Evolutionary conservation across 2,888 invertebrate genomes (phyloP), one percentile per base, ranked within the genome.

Genomic region (Volucella bombylans): DNA sequence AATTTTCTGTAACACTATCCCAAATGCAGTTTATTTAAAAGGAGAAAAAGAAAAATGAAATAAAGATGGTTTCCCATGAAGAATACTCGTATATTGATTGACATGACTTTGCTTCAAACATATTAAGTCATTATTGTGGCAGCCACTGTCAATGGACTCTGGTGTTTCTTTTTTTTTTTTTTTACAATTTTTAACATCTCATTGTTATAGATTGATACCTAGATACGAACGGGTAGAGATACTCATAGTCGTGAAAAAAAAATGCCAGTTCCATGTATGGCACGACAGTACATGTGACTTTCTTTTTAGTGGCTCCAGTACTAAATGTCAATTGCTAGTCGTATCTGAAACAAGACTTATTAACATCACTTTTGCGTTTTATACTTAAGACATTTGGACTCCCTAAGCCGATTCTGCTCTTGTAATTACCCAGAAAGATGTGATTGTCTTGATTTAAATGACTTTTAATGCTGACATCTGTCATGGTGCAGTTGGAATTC

Each of bases 401-500:
- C 57, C 74, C 67, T 41, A 38, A 67, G 65, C 50, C 38, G 15
- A 43, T 12, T n/a, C 12, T 9, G 8, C 9, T 31, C 57, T 67
- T 50, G 65, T 74, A 57, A 74, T 74, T 67, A 67, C 18, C 15
- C 38, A 50, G 43, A 59, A 74, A 67, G 41, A 55, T 59, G 67
- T 67, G 31, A 59, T 38, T 73, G 11, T 47, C 73, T 45, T 14
- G 55, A 10, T 31, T 64, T 64, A 14, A 47, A 31, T 31, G 31
- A 31, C 31, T 31, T 31, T 31, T 31, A 47, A 49, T 31, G 47
- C 64, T 41, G 55, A 57, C 50, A 59, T 39, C 12, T 57, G 23
- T 49, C 41, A 61, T 45, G 59, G 64, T 41, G 64, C 73, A 73
- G n/a, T 43, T 14, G 71, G 61, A 65, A 50, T 65, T 74, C 74